Percentiles rank a stretch among this genome's conserved stretches.
These are phyloP conservation scores for Allobates femoralis DNA, from an alignment of 2,797 vertebrate genomes.

Conservation along the genomic window DNA sequence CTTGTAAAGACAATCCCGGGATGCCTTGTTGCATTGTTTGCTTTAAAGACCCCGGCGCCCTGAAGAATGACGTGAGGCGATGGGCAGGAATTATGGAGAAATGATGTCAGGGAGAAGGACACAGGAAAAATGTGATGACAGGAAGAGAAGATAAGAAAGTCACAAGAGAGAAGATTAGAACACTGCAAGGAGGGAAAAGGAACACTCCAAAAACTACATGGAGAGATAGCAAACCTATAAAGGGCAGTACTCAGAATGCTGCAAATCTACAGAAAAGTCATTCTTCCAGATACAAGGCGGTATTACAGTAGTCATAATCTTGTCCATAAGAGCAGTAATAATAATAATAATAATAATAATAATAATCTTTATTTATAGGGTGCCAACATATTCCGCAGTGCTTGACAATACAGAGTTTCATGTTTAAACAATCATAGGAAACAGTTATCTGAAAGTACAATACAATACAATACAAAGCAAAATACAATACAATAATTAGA, in stretches of 20 bases:
- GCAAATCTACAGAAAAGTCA: too few relatives aligned
- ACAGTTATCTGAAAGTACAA: too few relatives aligned
- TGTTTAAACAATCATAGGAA: too few relatives aligned
- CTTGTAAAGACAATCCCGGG: conserved; percentile 37
- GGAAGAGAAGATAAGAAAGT: conserved; percentile 38
- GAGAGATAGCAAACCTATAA: not conserved
- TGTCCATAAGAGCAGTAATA: not conserved
- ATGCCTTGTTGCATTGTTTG: conserved; percentile 20
- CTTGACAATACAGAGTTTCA: too few relatives aligned
- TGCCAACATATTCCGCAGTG: too few relatives aligned
- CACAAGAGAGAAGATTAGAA: conserved; percentile 23
- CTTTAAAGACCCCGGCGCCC: not conserved
- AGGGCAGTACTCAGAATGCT: not conserved
- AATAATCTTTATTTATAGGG: too few relatives aligned
- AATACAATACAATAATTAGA: too few relatives aligned
- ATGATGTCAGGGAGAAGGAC: conserved; percentile 54
- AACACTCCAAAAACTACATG: not conserved
- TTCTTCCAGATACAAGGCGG: not conserved
- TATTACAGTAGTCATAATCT: too few relatives aligned
- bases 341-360: too few relatives aligned
- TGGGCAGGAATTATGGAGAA: conserved; percentile 31
- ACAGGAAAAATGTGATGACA: conserved; percentile 36
- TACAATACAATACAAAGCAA: too few relatives aligned
- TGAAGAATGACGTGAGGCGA: conserved; percentile 20
- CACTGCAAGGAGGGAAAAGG: conserved; percentile 11